Conservation (phyloP, 64 coral and sea anemone genomes). For the Montipora cactus region DNA sequence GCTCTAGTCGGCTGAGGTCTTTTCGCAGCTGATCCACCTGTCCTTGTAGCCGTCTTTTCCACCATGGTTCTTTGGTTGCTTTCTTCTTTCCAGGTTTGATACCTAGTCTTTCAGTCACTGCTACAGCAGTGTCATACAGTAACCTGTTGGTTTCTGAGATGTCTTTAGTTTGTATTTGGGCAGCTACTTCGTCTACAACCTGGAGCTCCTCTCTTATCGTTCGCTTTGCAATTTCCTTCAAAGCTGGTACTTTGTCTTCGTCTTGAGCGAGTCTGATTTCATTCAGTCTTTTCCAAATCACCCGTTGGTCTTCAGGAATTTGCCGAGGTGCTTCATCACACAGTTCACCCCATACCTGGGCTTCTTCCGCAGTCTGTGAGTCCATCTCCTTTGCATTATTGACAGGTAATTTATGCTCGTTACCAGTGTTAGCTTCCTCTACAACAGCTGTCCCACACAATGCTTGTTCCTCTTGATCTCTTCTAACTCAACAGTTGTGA, state of each 20-base stretch:
- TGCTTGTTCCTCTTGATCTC: constrained; percentile 46
- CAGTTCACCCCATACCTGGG: constrained; percentile 18
- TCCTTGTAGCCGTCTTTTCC: too few relatives aligned
- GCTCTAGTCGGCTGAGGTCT: too few relatives aligned
- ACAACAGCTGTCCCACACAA: constrained; percentile 19
- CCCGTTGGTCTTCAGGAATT: constrained; percentile 51
- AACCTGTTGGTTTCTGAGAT: too few relatives aligned
- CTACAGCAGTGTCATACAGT: too few relatives aligned
- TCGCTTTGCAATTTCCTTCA: constrained; percentile 35
- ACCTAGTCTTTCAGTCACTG: too few relatives aligned
- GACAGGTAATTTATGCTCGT: constrained; percentile 17
- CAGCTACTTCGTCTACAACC: background rate
- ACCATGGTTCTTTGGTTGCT: too few relatives aligned
- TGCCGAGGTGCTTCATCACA: constrained; percentile 27
- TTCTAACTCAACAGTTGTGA: constrained; percentile 18
- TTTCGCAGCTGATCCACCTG: too few relatives aligned
- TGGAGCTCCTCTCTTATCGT: constrained; percentile 34
- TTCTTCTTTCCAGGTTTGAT: too few relatives aligned
- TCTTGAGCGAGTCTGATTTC: constrained; percentile 33
- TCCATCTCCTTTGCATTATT: constrained; percentile 18
- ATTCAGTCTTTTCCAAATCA: constrained; percentile 57
- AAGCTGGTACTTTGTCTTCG: constrained; percentile 11
- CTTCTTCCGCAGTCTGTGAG: constrained; percentile 27
- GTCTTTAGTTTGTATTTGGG: too few relatives aligned
- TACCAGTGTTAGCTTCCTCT: constrained; percentile 14